Conservation (phyloP, 2,888 invertebrate genomes). For the Erpobdella octoculata region DNA sequence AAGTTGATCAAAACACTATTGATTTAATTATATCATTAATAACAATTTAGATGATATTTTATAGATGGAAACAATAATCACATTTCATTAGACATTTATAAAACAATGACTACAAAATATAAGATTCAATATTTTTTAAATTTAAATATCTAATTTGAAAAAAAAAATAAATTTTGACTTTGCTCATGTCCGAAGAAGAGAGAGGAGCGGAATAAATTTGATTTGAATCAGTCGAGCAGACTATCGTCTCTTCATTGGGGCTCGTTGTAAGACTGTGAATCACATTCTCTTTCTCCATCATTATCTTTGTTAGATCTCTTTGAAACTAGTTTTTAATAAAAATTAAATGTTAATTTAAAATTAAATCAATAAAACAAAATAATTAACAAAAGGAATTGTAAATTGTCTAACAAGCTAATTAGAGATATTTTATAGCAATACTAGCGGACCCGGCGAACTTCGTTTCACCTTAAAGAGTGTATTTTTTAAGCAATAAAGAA, state of each 20-base stretch:
- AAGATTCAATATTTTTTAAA: background rate
- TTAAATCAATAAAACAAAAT: background rate
- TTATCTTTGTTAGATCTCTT: background rate
- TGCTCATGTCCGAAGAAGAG: constrained; percentile 51
- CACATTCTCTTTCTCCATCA: background rate
- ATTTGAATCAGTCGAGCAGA: constrained; percentile 53
- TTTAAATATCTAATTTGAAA: background rate
- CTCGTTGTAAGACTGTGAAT: constrained; percentile 39
- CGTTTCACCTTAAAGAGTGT: too few relatives aligned
- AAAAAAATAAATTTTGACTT: constrained; percentile 6
- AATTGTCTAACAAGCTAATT: too few relatives aligned
- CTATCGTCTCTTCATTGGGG: constrained; percentile 54
- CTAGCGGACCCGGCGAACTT: too few relatives aligned
- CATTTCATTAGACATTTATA: too few relatives aligned
- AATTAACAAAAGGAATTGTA: too few relatives aligned
- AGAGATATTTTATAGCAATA: too few relatives aligned
- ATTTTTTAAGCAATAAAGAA: too few relatives aligned
- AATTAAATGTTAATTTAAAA: background rate
- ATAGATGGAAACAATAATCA: too few relatives aligned
- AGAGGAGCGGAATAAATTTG: constrained; percentile 54
- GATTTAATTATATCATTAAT: too few relatives aligned
- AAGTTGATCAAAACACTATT: too few relatives aligned
- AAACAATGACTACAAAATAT: too few relatives aligned
- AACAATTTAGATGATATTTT: too few relatives aligned
- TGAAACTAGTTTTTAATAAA: background rate